These are phyloP conservation scores for Mixornis gularis DNA, from an alignment of 2,113 vertebrate species.

Conservation along the genomic window DNA sequence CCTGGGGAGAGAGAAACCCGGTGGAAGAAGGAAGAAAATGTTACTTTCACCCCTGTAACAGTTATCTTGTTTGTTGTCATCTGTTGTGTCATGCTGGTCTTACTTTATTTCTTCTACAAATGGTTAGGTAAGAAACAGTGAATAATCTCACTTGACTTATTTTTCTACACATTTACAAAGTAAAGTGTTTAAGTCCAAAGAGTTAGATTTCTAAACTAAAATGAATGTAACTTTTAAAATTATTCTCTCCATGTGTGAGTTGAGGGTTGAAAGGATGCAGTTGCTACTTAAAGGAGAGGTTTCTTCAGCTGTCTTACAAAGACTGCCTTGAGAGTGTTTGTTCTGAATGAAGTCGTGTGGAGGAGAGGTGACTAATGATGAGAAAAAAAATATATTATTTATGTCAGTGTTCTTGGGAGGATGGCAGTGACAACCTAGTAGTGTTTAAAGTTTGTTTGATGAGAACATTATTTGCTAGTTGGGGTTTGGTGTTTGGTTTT, in stretches of 20 bases:
- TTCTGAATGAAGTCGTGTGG: not conserved
- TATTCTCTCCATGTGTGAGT: not conserved
- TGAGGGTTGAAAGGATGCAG: not conserved
- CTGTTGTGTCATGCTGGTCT: slow-evolving; percentile 89
- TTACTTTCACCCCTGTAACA: slow-evolving; percentile 84
- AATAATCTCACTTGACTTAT: not conserved
- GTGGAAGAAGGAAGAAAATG: slow-evolving; percentile 70
- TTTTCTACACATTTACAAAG: not conserved
- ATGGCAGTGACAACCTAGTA: not conserved
- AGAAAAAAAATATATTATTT: not conserved
- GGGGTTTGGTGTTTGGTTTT: not conserved
- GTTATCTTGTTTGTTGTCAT: slow-evolving; percentile 85
- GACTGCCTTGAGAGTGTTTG: not conserved
- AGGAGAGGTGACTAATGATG: not conserved
- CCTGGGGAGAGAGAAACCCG: slow-evolving; percentile 53
- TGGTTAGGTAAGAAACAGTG: slow-evolving; percentile 81
- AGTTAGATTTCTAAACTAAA: not conserved
- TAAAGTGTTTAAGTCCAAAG: not conserved
- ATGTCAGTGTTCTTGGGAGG: not conserved
- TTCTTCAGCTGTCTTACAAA: not conserved
- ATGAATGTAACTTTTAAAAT: not conserved
- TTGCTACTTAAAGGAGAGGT: not conserved
- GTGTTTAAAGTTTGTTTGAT: not conserved
- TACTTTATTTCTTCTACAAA: slow-evolving; percentile 94
- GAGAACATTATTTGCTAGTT: not conserved